Percentiles rank a stretch among this genome's conserved stretches.
These are phyloP conservation scores for Irena cyanogastra DNA, from an alignment of 2,113 vertebrate genomes.

Conservation along the genomic window DNA sequence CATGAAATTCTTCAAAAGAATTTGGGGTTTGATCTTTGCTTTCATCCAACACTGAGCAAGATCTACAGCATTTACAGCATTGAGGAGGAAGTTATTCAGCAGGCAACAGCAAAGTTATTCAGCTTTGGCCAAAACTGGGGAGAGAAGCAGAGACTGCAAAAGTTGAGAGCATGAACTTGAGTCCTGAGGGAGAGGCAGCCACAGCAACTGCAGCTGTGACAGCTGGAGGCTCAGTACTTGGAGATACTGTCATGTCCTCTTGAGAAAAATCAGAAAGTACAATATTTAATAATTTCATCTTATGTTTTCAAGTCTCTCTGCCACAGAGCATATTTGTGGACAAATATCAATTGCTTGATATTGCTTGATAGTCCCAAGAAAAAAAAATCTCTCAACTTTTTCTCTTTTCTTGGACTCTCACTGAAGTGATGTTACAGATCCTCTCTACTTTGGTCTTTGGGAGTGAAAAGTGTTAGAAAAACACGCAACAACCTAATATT, in stretches of 20 bases:
- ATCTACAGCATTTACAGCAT: background rate
- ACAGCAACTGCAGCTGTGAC: background rate
- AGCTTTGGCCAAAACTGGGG: background rate
- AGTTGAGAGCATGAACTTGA: background rate
- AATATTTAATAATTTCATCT: background rate
- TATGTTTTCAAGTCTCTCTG: background rate
- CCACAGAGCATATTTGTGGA: background rate
- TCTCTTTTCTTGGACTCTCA: background rate
- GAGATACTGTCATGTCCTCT: background rate
- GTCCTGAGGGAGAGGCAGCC: background rate
- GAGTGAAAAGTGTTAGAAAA: background rate
- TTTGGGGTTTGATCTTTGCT: background rate
- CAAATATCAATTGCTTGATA: background rate
- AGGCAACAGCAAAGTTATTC: background rate
- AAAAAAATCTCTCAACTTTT: background rate
- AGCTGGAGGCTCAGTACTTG: background rate
- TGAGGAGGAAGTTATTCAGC: background rate
- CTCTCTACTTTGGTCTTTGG: background rate
- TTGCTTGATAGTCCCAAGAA: background rate
- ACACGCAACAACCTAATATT: background rate
- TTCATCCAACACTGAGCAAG: background rate
- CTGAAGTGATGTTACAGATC: background rate
- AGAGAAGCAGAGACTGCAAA: background rate
- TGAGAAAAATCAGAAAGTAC: background rate
- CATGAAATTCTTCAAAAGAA: constrained; percentile 5